Evolutionary conservation across 53 echinoderm and acorn worm genomes (phyloP).

Genomic region (Astropecten irregularis): DNA sequence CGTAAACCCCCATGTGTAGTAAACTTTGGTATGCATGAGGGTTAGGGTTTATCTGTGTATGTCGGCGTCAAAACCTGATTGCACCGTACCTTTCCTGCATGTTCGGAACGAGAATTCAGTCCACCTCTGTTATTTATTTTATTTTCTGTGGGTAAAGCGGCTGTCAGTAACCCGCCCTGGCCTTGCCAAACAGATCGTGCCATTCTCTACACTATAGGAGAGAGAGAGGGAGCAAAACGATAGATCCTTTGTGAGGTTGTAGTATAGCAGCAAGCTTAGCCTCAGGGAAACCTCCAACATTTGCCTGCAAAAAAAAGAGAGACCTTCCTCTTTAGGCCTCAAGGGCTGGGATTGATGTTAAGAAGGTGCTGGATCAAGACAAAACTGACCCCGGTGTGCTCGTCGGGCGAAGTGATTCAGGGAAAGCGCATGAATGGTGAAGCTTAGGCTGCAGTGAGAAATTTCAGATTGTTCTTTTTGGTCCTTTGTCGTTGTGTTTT

Average conservation of each 20-base stretch:
- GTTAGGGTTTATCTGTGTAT: no score
- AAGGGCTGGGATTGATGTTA: neutral
- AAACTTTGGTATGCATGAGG: no score
- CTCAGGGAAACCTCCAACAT: slow-evolving; percentile 11
- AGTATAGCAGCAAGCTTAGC: neutral
- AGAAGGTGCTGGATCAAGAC: neutral
- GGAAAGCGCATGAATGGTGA: neutral
- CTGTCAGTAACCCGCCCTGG: no score
- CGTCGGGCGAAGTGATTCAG: slow-evolving; percentile 11
- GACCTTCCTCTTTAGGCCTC: neutral
- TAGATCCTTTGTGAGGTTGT: slow-evolving; percentile 2
- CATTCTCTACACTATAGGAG: neutral
- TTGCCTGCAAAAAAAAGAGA: slow-evolving; percentile 11
- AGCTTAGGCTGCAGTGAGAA: neutral
- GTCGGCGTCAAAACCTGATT: no score
- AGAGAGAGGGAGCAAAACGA: neutral
- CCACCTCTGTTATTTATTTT: no score
- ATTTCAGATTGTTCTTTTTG: slow-evolving; percentile 16
- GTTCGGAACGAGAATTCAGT: no score
- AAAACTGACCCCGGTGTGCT: slow-evolving; percentile 16
- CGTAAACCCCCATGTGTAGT: no score
- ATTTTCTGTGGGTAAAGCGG: no score
- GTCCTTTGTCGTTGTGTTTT: neutral
- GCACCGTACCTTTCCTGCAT: no score
- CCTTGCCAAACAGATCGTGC: slow-evolving; percentile 32